Base-by-base conservation (phyloP, 2,797 vertebrate genomes). In the Mergus octosetaceus region DNA sequence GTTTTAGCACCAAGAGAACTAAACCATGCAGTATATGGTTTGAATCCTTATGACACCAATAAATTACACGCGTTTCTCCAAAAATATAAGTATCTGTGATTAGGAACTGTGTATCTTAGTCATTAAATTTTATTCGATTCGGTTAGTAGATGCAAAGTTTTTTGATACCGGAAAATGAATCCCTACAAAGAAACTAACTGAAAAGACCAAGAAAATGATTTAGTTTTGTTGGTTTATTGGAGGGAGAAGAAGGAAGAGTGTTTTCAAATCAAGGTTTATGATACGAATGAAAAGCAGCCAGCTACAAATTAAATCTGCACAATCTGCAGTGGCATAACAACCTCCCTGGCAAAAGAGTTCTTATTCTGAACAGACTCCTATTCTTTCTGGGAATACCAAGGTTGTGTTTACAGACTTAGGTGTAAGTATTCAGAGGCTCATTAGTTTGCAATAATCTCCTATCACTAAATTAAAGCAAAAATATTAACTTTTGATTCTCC, bases 221-320 rank as follows among this genome's bases (percentile, higher is more conserved):
- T 86, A 61, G 11, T 21, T 72, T 51, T 19, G 32, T 43, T 43
- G 62, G 6, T 32, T 65, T 65, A 24, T 78, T 36, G 41, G 22
- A 11, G 7, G 7, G 7, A 6, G 6, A 3, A 9, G 4, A 4
- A 17, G 6, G 20, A 32, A 62, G 66, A 4, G 7, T 51, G 7
- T 20, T 41, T 79, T 75, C 61, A 64, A 73, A 49, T 38, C n/a
- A 58, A 20, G 10, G 21, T 58, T 71, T 74, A 74, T 43, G 7
- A 30, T 21, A 49, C 0, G 3, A 79, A 69, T 24, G 49, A 60
- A 45, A 76, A 76, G 39, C 27, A 75, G 47, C 18, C 47, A 66
- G 47, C 13, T 71, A 51, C 5, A 56, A 32, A 71, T 57, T 30
- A n/a, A 36, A 45, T 41, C 73, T 75, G 30, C n/a, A 69, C 12